Evolutionary conservation across 2,797 vertebrate species (phyloP).

Genomic region (Eleutherodactylus coqui): DNA sequence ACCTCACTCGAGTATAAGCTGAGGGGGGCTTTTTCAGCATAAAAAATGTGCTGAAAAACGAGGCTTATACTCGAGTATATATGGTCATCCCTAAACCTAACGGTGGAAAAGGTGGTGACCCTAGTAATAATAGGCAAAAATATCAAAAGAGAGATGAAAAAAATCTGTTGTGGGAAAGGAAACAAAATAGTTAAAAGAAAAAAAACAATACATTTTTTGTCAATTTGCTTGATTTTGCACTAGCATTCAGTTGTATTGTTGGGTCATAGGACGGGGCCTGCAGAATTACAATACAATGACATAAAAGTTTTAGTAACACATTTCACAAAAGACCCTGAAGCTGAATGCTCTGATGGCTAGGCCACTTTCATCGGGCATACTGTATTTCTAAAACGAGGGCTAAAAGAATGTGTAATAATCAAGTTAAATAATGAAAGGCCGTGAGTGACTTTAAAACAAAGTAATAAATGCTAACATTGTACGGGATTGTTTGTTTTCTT

Average conservation of each 20-base stretch:
- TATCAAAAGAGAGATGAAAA: too few relatives aligned
- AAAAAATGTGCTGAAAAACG: too few relatives aligned
- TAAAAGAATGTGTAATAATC: slow-evolving; percentile 25
- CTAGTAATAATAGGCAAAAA: too few relatives aligned
- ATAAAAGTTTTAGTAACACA: not conserved
- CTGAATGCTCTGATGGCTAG: not conserved
- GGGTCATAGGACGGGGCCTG: not conserved
- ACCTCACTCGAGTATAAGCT: too few relatives aligned
- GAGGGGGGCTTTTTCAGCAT: too few relatives aligned
- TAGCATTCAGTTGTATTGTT: not conserved
- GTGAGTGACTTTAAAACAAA: slow-evolving; percentile 28
- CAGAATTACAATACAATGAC: not conserved
- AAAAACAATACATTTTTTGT: not conserved
- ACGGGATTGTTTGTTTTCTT: slow-evolving; percentile 28
- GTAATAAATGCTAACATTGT: slow-evolving; percentile 31
- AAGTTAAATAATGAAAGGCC: slow-evolving; percentile 22
- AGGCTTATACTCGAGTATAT: too few relatives aligned
- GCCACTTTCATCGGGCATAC: not conserved
- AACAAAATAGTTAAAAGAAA: not conserved
- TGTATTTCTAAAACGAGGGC: not conserved
- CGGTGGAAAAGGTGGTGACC: too few relatives aligned
- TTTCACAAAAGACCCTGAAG: not conserved
- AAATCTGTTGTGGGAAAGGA: too few relatives aligned
- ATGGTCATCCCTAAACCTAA: too few relatives aligned
- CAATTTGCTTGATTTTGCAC: not conserved